phyloP scores from a whole-genome alignment of 2,113 vertebrate species.

The Dasyornis broadbenti region DNA sequence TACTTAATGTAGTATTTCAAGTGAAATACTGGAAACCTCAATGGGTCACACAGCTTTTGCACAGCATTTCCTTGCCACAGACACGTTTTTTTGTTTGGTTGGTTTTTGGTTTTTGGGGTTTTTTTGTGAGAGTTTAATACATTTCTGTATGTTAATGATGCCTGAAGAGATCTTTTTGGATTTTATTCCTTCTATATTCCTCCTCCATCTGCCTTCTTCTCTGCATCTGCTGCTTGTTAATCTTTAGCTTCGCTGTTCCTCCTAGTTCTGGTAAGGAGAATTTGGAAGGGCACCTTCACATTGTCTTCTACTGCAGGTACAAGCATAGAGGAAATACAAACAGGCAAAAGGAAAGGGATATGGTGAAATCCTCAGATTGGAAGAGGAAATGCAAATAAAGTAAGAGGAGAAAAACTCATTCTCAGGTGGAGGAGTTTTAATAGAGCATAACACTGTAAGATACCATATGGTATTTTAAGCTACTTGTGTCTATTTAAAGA shows the following conservation, averaged over 20 bases:
- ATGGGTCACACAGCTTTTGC: background rate
- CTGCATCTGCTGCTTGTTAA: background rate
- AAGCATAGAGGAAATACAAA: background rate
- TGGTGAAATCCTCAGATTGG: background rate
- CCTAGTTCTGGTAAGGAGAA: background rate
- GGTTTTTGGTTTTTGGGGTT: background rate
- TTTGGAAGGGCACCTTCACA: background rate
- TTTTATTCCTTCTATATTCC: background rate
- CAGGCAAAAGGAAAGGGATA: background rate
- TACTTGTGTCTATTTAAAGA: background rate
- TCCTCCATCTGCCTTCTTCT: background rate
- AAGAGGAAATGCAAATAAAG: background rate
- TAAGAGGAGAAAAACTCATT: background rate
- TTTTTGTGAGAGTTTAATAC: background rate
- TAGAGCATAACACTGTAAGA: background rate
- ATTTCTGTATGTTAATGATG: background rate
- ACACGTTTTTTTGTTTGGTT: background rate
- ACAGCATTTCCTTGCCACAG: background rate
- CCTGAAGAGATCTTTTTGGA: background rate
- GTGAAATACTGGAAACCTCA: background rate
- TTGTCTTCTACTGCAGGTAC: background rate
- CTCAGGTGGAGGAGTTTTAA: background rate
- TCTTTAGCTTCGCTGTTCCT: background rate
- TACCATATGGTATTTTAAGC: background rate
- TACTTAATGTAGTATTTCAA: background rate